These are phyloP conservation scores for Sphyrna mokarran DNA, from an alignment of 2,113 vertebrate genomes.

Conservation along the genomic window DNA sequence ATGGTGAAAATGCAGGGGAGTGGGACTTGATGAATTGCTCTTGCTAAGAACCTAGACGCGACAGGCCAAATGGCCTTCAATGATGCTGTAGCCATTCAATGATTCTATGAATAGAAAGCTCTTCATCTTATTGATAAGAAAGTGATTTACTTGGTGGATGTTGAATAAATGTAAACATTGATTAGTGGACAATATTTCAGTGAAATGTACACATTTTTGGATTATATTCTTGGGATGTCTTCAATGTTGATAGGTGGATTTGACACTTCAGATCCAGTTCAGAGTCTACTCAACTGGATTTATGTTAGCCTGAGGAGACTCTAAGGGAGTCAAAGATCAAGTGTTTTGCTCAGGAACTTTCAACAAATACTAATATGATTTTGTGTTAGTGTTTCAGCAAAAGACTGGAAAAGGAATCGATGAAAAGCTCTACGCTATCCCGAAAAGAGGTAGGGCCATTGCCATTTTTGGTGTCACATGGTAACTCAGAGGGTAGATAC, in stretches of 20 bases:
- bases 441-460: constrained; percentile 59
- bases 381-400: constrained; percentile 70
- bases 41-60: too few relatives aligned
- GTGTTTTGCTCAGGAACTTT: background rate
- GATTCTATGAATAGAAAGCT: too few relatives aligned
- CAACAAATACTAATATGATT: background rate
- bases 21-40: too few relatives aligned
- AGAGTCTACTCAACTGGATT: background rate
- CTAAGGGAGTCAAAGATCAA: background rate
- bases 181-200: too few relatives aligned
- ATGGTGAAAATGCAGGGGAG: too few relatives aligned
- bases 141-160: too few relatives aligned
- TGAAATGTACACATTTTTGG: background rate
- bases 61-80: too few relatives aligned
- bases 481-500: constrained; percentile 36
- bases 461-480: constrained; percentile 34
- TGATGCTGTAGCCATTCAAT: too few relatives aligned
- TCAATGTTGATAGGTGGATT: too few relatives aligned
- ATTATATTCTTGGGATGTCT: background rate
- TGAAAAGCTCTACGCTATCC: constrained; percentile 50
- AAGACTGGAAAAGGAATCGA: constrained; percentile 54
- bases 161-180: too few relatives aligned
- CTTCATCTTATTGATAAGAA: too few relatives aligned
- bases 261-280: too few relatives aligned
- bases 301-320: background rate